phyloP scores from a whole-genome alignment of 2,888 invertebrate species.

The Polyommatus icarus region DNA sequence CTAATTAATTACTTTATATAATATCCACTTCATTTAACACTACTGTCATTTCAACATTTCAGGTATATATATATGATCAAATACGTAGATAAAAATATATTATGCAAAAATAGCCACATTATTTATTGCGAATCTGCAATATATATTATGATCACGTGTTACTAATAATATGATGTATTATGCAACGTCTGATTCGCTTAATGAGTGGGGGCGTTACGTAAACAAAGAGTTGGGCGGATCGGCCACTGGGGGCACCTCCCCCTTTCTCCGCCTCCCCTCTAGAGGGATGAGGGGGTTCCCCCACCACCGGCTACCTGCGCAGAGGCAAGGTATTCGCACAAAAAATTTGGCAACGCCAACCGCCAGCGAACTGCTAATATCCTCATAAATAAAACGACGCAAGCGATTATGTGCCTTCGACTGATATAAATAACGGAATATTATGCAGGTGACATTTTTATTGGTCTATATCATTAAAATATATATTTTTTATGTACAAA shows the following conservation, averaged over 20 bases:
- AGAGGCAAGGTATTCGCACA: conserved; percentile 51
- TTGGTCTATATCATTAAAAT: conserved; percentile 23
- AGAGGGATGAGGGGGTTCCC: conserved; percentile 39
- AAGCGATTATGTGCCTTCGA: conserved; percentile 11
- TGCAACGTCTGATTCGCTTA: conserved; percentile 59
- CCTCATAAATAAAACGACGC: conserved; percentile 26
- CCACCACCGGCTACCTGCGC: conserved; percentile 57
- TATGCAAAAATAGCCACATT: not conserved
- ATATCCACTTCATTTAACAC: not conserved
- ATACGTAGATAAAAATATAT: not conserved
- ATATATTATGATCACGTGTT: not conserved
- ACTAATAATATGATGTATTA: conserved; percentile 46
- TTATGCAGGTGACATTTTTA: conserved; percentile 33
- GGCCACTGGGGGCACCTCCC: conserved; percentile 64
- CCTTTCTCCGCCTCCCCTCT: conserved; percentile 43
- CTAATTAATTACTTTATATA: not conserved
- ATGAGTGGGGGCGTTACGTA: conserved; percentile 76
- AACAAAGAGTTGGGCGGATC: conserved; percentile 78
- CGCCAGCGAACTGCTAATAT: not conserved
- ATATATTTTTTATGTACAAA: conserved; percentile 6
- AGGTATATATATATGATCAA: not conserved
- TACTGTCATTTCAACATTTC: not conserved
- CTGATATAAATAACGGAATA: conserved; percentile 28
- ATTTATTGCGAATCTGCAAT: not conserved
- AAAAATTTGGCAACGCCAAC: conserved; percentile 49